Evolutionary conservation across 2,113 vertebrate genomes (phyloP).

Genomic region (Brachyhypopomus occidentalis): DNA sequence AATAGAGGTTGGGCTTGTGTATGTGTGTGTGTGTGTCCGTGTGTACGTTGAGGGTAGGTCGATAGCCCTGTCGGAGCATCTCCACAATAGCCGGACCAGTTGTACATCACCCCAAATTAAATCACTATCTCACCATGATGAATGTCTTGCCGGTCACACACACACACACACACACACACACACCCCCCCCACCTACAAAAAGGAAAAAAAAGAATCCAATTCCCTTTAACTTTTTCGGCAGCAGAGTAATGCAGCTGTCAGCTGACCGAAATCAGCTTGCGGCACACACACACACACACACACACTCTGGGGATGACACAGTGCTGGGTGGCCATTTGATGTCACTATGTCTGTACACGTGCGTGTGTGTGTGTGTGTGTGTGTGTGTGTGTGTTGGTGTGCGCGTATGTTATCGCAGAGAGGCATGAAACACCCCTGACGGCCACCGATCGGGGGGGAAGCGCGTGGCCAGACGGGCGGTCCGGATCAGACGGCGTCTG

Average conservation of each 20-base stretch:
- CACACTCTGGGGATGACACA: constrained; percentile 19
- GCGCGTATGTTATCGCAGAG: constrained; percentile 44
- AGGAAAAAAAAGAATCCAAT: constrained; percentile 56
- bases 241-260: constrained; percentile 81
- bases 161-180: constrained; percentile 38
- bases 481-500: constrained; percentile 1
- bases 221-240: constrained; percentile 63
- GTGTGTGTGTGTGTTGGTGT: constrained; percentile 24
- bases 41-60: constrained; percentile 58
- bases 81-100: constrained; percentile 59
- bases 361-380: constrained; percentile 37
- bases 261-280: constrained; percentile 65
- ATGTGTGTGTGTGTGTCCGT: constrained; percentile 45
- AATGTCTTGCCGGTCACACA: constrained; percentile 59
- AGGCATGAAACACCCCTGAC: constrained; percentile 49
- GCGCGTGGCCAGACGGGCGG: constrained; percentile 36
- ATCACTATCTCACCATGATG: constrained; percentile 76
- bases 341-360: constrained; percentile 40
- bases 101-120: constrained; percentile 80
- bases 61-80: constrained; percentile 66
- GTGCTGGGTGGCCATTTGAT: constrained; percentile 53
- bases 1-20: constrained; percentile 45
- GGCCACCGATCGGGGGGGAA: constrained; percentile 51
- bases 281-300: neutral
- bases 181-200: neutral